Conservation (phyloP, 2,797 vertebrate species). For the Semaprochilodus insignis region DNA sequence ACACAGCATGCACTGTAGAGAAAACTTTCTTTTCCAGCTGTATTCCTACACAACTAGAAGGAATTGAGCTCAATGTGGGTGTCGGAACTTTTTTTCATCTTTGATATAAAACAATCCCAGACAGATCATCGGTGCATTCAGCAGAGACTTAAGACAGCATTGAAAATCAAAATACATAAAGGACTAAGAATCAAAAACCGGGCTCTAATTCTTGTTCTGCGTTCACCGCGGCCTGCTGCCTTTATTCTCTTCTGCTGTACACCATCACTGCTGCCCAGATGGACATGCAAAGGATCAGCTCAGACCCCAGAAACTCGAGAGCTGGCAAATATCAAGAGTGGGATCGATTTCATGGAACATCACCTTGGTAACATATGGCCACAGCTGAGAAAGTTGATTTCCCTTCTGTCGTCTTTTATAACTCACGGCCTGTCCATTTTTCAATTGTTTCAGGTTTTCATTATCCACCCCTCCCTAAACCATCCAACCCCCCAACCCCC, state of each 20-base stretch:
- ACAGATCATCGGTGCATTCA: background rate
- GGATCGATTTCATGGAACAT: slow-evolving; percentile 78
- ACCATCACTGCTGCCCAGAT: slow-evolving; percentile 67
- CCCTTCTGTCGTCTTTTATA: slow-evolving; percentile 68
- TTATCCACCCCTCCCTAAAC: background rate
- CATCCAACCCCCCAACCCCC: no score
- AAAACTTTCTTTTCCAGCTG: background rate
- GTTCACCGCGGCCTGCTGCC: slow-evolving; percentile 39
- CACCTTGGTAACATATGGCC: slow-evolving; percentile 78
- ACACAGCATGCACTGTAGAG: background rate
- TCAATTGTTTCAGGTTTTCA: slow-evolving; percentile 28
- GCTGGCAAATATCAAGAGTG: slow-evolving; percentile 72
- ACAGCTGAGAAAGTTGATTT: slow-evolving; percentile 71
- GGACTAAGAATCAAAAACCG: background rate
- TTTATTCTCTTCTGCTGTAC: slow-evolving; percentile 59
- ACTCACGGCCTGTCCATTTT: slow-evolving; percentile 14
- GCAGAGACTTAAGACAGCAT: background rate
- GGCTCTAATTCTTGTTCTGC: slow-evolving; percentile 15
- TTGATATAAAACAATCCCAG: background rate
- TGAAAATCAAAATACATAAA: background rate
- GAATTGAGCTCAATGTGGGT: background rate
- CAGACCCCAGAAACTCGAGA: slow-evolving; percentile 60
- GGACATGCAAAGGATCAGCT: slow-evolving; percentile 65
- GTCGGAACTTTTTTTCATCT: no score
- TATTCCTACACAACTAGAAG: background rate